These are phyloP conservation scores for Ochlodes sylvanus DNA, from an alignment of 2,888 invertebrate genomes.

Conservation along the genomic window DNA sequence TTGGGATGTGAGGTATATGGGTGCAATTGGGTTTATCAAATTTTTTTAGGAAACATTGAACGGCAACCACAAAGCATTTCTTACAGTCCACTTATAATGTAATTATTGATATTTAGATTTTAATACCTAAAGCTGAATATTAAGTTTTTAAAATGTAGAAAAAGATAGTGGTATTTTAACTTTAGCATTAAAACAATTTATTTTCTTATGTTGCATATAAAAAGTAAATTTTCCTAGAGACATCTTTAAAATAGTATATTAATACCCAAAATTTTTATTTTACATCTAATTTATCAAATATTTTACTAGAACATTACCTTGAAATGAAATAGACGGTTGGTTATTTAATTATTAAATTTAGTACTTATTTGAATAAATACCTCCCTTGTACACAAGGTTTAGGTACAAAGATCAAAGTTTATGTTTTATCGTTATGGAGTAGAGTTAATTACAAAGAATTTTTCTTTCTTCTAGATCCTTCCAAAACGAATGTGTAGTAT, in stretches of 20 bases:
- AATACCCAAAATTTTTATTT: not conserved
- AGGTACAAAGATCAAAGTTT: no score
- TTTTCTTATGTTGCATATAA: slow-evolving; percentile 15
- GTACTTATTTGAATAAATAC: slow-evolving; percentile 13
- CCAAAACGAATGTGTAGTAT: not conserved
- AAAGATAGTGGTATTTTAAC: not conserved
- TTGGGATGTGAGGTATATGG: not conserved
- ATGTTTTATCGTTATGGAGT: no score
- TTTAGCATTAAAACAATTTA: not conserved
- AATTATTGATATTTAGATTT: not conserved
- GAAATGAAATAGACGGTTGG: slow-evolving; percentile 27
- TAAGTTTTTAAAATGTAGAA: slow-evolving; percentile 7
- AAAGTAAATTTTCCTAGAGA: slow-evolving; percentile 33
- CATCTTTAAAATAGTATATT: slow-evolving; percentile 16
- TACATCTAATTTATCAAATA: slow-evolving; percentile 21
- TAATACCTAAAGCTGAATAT: slow-evolving; percentile 5
- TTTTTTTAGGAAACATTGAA: not conserved
- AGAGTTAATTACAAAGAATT: not conserved
- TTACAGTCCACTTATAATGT: slow-evolving; percentile 4
- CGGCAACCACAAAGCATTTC: not conserved
- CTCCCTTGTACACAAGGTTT: slow-evolving; percentile 15
- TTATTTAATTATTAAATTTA: slow-evolving; percentile 7
- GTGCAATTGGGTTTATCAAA: not conserved
- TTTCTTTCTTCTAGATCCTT: not conserved
- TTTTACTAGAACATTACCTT: slow-evolving; percentile 24